Evolutionary conservation across 2,797 vertebrate genomes (phyloP).

Genomic region (Acomys russatus): DNA sequence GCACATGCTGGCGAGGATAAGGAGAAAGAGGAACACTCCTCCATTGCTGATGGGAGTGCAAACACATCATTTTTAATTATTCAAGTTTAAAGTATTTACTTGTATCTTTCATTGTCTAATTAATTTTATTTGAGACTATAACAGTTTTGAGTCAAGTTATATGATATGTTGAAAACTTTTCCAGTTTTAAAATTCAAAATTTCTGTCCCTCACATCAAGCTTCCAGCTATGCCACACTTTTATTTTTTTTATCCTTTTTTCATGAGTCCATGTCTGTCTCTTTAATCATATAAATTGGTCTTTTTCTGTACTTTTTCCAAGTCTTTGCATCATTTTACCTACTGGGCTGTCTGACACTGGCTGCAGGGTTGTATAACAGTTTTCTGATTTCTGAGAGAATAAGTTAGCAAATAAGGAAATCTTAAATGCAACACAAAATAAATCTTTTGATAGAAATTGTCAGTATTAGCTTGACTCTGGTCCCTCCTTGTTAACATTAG

Average conservation of each 20-base stretch:
- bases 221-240: neutral
- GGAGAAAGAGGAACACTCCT: too few relatives aligned
- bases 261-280: neutral
- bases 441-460: constrained; percentile 43
- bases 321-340: neutral
- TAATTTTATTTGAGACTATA: neutral
- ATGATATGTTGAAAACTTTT: neutral
- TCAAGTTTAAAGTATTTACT: neutral
- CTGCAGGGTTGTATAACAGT: neutral
- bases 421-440: neutral
- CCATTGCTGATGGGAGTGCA: too few relatives aligned
- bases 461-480: neutral
- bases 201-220: neutral
- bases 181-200: neutral
- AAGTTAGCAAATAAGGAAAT: neutral
- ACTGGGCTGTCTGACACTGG: neutral
- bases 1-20: too few relatives aligned
- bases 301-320: neutral
- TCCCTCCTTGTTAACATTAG: neutral
- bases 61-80: neutral
- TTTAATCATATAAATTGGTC: constrained; percentile 56
- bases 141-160: neutral
- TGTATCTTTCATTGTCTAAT: neutral
- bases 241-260: neutral
- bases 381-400: constrained; percentile 34